phyloP scores from a whole-genome alignment of 2,797 vertebrate genomes.

The Brachyrhaphis roseni region DNA sequence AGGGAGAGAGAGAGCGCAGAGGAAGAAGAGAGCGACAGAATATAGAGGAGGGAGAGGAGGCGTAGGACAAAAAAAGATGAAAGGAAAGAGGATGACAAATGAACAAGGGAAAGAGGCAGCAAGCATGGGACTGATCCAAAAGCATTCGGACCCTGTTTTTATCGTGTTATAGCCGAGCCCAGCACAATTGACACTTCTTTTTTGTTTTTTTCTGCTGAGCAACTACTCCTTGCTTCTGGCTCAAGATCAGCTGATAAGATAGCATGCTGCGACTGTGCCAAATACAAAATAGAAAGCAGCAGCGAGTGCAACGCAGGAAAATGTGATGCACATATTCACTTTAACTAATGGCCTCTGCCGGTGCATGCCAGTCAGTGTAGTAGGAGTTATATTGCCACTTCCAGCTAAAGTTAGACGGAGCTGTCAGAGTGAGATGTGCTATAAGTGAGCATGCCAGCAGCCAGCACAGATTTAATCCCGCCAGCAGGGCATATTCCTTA shows the following conservation, averaged over 20 bases:
- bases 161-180: slow-evolving; percentile 65
- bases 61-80: slow-evolving; percentile 66
- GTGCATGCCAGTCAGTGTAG: slow-evolving; percentile 62
- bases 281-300: slow-evolving; percentile 63
- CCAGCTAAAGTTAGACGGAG: slow-evolving; percentile 68
- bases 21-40: slow-evolving; percentile 65
- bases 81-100: slow-evolving; percentile 74
- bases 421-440: slow-evolving; percentile 49
- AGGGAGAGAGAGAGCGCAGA: slow-evolving; percentile 4
- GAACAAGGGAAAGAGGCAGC: slow-evolving; percentile 66
- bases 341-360: slow-evolving; percentile 4
- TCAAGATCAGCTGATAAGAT: slow-evolving; percentile 79
- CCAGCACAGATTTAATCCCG: slow-evolving; percentile 42
- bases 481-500: slow-evolving; percentile 19
- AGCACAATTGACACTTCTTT: slow-evolving; percentile 56
- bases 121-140: slow-evolving; percentile 65
- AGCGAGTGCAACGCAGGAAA: slow-evolving; percentile 14
- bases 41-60: slow-evolving; percentile 70
- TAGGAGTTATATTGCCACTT: slow-evolving; percentile 61
- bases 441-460: slow-evolving; percentile 61
- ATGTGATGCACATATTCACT: neutral
- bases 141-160: slow-evolving; percentile 62
- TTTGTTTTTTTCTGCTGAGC: slow-evolving; percentile 78
- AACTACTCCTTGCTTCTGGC: slow-evolving; percentile 77
- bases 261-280: slow-evolving; percentile 63